Evolutionary conservation across 37 sponge, comb jelly and placozoan species (phyloP), one percentile per base, ranked within the genome.

Genomic region (Eunapius fragilis): DNA sequence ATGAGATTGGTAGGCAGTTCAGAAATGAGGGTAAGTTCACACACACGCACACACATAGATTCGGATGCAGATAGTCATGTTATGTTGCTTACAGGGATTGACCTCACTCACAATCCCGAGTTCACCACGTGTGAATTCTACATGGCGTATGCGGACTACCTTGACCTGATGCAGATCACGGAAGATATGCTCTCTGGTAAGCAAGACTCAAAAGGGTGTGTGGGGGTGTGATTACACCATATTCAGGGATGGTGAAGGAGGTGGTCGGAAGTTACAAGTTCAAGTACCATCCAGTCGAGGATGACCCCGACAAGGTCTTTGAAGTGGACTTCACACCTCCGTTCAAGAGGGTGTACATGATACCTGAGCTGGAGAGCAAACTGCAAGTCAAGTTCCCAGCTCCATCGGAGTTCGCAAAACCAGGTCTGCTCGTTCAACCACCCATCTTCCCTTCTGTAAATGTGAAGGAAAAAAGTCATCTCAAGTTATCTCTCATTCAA

Each of bases 51-150:
- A 32, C 12, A n/a, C n/a, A n/a, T n/a, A n/a, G n/a, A n/a, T n/a
- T n/a, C n/a, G n/a, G 22, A 13, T 5, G 31, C 0, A 5, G 11
- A 22, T 17, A 14, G 82, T 81, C 1, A 28, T 34, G 19, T 2
- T 23, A 75, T 25, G 25, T 24, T 3, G 13, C 26, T 0, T 33
- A 19, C 37, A 92, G 93, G 98, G 17, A 99, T 99, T 85, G 98
- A 99, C 82, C 83, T 99, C 72, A 99, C 99, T 0, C 99, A 99
- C 89, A 99, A 99, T 58, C 99, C 99, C 30, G 99, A 99, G 85
- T 99, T 97, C 89, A 99, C 99, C 34, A 96, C 99, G 0, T 97
- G 98, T 47, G 99, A 99, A 88, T 99, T 99, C 89, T 99, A 99
- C 93, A 99, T 99, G 99, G 99, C 99, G 25, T 99, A 96, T 79